Evolutionary conservation across 2,113 vertebrate genomes (phyloP), one percentile per base, ranked within the genome.

Genomic region (Nothocercus nigrocapillus): DNA sequence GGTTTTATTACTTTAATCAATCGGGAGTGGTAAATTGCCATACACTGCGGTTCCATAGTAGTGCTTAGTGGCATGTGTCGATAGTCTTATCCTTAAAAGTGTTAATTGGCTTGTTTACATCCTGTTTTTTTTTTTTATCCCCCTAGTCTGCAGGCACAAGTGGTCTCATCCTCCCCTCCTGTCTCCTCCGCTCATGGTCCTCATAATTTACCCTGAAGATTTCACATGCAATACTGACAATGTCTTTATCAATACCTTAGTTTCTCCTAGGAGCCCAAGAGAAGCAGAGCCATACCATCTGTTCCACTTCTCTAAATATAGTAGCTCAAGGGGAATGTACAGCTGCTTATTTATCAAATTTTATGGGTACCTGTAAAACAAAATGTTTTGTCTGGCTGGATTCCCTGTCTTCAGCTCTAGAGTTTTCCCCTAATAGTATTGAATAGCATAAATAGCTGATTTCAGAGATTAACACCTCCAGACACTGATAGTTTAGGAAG

Each of bases 281-380:
- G 9, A 54, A 92, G 10, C 42, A 70, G 56, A 91, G 49, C 38
- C 18, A 38, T 75, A 40, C 85, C 85, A 90, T 86, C 80, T 90
- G 82, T 86, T 95, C 54, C 25, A 82, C 30, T 54, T 95, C 17
- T 62, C 77, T 86, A 93, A 91, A 85, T 82, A 69, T 51, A 70
- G 62, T 67, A 67, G 44, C 80, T 90, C 74, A 86, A 76, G 42
- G 63, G 85, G 42, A 87, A 90, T 28, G 9, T 74, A 70, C 36
- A 91, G 47, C 56, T 92, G 62, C 8, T 92, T 24, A 38, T 94
- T 95, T 91, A 90, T 94, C 56, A 94, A 80, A 94, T 87, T 88
- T 92, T 91, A 69, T 59, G 86, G 85, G 87, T 58, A 94, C 51
- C 64, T 85, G 56, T 89, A 94, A 95, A 95, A 21, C 28, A 90